phyloP scores from a whole-genome alignment of 2,113 vertebrate species.

The Alectura lathami region DNA sequence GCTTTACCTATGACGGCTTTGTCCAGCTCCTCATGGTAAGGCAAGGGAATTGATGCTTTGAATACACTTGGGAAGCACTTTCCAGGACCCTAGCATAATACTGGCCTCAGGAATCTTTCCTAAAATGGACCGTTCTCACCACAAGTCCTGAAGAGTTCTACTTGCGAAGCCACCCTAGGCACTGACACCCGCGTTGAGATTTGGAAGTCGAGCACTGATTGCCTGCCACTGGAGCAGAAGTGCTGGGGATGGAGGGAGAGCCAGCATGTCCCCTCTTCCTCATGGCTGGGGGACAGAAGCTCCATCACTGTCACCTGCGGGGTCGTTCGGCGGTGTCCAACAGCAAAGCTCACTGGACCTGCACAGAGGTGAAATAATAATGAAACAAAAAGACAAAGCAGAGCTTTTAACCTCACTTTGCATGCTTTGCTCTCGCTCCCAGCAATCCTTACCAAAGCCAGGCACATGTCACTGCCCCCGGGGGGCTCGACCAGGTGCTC shows the following conservation, averaged over 20 bases:
- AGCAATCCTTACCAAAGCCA: conserved; percentile 59
- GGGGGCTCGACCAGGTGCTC: neutral
- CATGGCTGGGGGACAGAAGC: accelerated
- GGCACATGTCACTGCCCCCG: conserved; percentile 36
- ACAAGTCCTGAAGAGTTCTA: neutral
- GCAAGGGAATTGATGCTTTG: neutral
- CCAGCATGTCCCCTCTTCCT: neutral
- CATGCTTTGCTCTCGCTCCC: neutral
- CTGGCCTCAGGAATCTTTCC: neutral
- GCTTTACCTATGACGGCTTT: neutral
- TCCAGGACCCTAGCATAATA: neutral
- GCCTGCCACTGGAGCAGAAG: neutral
- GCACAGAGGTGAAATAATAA: neutral
- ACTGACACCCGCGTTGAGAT: neutral
- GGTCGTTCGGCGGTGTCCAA: accelerated
- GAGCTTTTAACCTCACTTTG: conserved; percentile 41
- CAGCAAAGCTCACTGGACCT: neutral
- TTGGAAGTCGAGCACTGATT: neutral
- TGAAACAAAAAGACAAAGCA: conserved; percentile 24
- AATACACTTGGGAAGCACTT: neutral
- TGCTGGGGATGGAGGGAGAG: neutral
- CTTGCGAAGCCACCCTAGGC: neutral
- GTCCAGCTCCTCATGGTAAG: neutral
- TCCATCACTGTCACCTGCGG: neutral
- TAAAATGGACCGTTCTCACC: neutral